Evolutionary conservation across 2,797 vertebrate species (phyloP).

Genomic region (Centropyge bicolor): DNA sequence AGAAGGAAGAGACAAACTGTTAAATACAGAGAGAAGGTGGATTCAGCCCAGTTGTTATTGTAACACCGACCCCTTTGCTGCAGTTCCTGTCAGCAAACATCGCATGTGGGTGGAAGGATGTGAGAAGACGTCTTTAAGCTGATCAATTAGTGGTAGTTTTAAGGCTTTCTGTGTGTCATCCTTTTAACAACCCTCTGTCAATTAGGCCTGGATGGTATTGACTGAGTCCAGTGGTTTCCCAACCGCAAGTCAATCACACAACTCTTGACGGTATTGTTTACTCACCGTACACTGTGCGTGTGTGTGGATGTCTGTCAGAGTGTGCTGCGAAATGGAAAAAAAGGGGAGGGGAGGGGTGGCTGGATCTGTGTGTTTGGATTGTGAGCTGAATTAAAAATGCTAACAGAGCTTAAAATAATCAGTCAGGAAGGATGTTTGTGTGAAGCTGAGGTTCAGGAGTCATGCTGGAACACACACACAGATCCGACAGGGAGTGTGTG

Average conservation of each 20-base stretch:
- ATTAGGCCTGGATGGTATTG: conserved; percentile 65
- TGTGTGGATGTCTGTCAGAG: too few relatives aligned
- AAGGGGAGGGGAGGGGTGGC: too few relatives aligned
- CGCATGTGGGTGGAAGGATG: conserved; percentile 25
- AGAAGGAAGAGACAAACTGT: conserved; percentile 3
- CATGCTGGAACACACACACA: conserved; percentile 60
- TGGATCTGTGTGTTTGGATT: conserved; percentile 20
- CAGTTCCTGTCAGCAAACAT: conserved; percentile 18
- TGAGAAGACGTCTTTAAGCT: conserved; percentile 57
- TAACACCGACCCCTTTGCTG: not conserved
- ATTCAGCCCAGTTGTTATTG: not conserved
- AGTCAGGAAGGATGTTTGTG: conserved; percentile 84
- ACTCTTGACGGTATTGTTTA: conserved; percentile 5
- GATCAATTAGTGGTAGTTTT: conserved; percentile 57
- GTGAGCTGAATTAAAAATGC: conserved; percentile 67
- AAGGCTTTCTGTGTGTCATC: conserved; percentile 25
- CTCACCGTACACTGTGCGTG: not conserved
- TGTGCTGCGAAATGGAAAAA: too few relatives aligned
- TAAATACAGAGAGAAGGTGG: not conserved
- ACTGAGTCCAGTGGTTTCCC: conserved; percentile 56
- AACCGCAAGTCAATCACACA: conserved; percentile 55
- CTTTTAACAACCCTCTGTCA: conserved; percentile 49
- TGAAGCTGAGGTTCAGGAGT: conserved; percentile 65
- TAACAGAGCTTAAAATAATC: conserved; percentile 75
- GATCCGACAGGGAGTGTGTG: conserved; percentile 59